Base-by-base conservation (phyloP, 2,888 invertebrate species). In the Rhabditoides inermis region DNA sequence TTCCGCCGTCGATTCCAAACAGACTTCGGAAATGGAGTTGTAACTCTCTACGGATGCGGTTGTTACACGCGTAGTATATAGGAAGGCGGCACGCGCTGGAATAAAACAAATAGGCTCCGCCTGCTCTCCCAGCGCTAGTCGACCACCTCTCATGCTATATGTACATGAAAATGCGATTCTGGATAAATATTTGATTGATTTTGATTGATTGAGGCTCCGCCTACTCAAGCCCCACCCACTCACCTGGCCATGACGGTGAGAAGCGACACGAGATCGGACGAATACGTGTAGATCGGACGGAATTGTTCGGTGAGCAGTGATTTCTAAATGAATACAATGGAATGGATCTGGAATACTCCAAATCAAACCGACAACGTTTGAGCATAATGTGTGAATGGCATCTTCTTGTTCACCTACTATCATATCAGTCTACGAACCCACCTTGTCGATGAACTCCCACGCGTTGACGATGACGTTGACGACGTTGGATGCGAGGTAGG, bases 11-110 rank as follows among this genome's bases (percentile, higher is more conserved):
- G 44, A 44, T 12, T 1, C 10, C 7, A 7, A 7, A 18, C 49
- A 55, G 53, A 42, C 45, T 56, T 18, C 60, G 60, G 22, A 62
- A 48, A 22, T 51, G 53, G 27, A 60, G 58, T 22, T 57, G 35
- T 10, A 65, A 53, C 46, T 64, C 66, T 20, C 48, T 51, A 12
- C 64, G 58, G 3, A 67, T 64, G 32, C 67, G 49, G 5, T 62
- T 66, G 54, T 72, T 72, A 49, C 72, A 72, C 2, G 59, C 59
- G 42, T 69, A 61, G 52, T 72, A 72, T 26, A 72, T 72, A 12
- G 72, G 72, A 2, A 72, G 60, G 15, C 72, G 61, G 32, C 61
- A 57, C 10, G 64, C 65, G 36, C 69, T 64, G 32, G 35, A 53
- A 45, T 25, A 41, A 1, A 25, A 15, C 7, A 41, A 23, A 15